Conservation (phyloP, 2,113 vertebrate genomes). For the Otocyon megalotis region DNA sequence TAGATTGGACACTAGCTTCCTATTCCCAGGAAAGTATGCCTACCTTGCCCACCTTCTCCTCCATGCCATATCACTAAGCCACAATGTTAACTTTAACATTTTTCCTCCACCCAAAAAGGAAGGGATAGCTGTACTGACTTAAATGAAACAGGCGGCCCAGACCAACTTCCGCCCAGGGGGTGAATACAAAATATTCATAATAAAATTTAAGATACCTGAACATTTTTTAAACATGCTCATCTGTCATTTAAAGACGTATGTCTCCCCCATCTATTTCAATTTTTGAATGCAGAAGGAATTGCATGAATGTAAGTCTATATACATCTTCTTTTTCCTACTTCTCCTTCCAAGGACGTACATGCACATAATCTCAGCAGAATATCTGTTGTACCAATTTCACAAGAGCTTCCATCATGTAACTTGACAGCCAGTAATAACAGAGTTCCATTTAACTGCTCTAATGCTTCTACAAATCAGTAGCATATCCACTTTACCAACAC, state of each 20-base stretch:
- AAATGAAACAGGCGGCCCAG: neutral
- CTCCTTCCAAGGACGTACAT: neutral
- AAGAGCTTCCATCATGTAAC: neutral
- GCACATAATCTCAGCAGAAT: too few relatives aligned
- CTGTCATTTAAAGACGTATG: neutral
- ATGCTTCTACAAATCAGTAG: neutral
- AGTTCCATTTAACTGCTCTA: neutral
- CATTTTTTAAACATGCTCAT: neutral
- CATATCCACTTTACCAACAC: neutral
- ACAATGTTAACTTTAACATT: neutral
- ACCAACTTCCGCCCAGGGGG: neutral
- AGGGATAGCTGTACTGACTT: neutral
- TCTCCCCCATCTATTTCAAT: neutral
- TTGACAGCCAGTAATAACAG: neutral
- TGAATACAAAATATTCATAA: neutral
- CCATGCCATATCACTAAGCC: neutral
- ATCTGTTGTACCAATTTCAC: neutral
- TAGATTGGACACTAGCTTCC: neutral
- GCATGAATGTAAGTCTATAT: neutral
- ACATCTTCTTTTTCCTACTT: neutral
- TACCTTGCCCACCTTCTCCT: neutral
- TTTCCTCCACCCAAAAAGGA: neutral
- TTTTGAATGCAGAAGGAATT: neutral
- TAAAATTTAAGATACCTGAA: conserved; percentile 33
- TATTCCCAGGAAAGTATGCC: neutral